Percentiles rank a stretch among this genome's conserved stretches.
phyloP scores from a whole-genome alignment of 2,888 invertebrate species.

The Sesia apiformis region DNA sequence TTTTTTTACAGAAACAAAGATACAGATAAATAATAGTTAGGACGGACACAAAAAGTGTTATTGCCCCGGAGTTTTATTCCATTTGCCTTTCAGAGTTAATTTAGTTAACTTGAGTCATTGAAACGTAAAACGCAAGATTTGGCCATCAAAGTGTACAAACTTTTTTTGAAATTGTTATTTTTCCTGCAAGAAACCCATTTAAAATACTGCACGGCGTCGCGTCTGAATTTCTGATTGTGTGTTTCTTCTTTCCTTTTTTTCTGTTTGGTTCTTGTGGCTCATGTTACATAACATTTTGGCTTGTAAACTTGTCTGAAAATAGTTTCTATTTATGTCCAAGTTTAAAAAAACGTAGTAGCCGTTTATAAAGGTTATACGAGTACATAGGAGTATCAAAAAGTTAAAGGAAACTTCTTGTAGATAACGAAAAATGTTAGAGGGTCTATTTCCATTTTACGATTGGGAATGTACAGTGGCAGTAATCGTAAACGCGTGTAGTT shows the following conservation, averaged over 20 bases:
- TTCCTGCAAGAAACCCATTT: constrained; percentile 2
- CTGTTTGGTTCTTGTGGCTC: constrained; percentile 6
- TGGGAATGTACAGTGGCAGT: constrained; percentile 25
- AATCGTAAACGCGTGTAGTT: constrained; percentile 51
- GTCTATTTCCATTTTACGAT: constrained; percentile 52
- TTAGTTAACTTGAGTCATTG: constrained; percentile 1
- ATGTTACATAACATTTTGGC: constrained; percentile 7
- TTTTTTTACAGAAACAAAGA: constrained; percentile 12
- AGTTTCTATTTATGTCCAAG: background rate
- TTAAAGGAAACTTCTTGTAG: constrained; percentile 12
- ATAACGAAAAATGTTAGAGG: constrained; percentile 38
- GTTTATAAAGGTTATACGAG: background rate
- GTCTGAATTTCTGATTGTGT: constrained; percentile 4
- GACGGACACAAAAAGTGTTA: constrained; percentile 12
- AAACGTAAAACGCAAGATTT: constrained; percentile 2
- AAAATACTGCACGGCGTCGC: background rate
- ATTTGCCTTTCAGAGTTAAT: constrained; percentile 12
- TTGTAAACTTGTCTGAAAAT: constrained; percentile 7
- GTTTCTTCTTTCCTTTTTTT: constrained; percentile 6
- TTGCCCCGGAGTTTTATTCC: constrained; percentile 15
- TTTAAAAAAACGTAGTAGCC: background rate
- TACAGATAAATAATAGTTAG: background rate
- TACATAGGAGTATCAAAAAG: background rate
- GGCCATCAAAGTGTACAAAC: background rate
- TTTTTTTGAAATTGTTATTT: constrained; percentile 1